Percentiles rank a stretch among this genome's conserved stretches.
Evolutionary conservation across 53 echinoderm and acorn worm species (phyloP).

Genomic region (Holothuria scabra): DNA sequence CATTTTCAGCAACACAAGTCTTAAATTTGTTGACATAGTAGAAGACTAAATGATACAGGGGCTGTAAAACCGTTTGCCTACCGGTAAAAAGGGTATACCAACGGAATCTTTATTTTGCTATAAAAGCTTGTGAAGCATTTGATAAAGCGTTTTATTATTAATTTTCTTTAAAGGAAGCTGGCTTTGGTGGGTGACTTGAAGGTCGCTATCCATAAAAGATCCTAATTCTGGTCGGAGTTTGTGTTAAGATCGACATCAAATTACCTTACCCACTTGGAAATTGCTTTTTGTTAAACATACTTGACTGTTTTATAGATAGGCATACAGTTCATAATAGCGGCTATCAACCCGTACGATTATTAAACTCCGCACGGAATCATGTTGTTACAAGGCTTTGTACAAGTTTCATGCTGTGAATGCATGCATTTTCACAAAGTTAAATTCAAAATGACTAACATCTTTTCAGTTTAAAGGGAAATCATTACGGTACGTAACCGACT

Average conservation of each 20-base stretch:
- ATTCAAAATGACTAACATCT: no score
- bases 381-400: no score
- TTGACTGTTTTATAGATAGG: slow-evolving; percentile 26
- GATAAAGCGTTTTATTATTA: slow-evolving; percentile 48
- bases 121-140: slow-evolving; percentile 15
- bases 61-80: slow-evolving; percentile 30
- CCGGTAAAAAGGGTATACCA: neutral
- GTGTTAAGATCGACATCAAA: slow-evolving; percentile 18
- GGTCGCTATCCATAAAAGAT: slow-evolving; percentile 14
- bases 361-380: no score
- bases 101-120: slow-evolving; percentile 13
- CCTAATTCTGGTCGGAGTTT: slow-evolving; percentile 27
- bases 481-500: no score
- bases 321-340: slow-evolving; percentile 25
- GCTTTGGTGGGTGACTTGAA: slow-evolving; percentile 21
- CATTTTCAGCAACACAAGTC: slow-evolving; percentile 23
- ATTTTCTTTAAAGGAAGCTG: slow-evolving; percentile 16
- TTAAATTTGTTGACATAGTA: slow-evolving; percentile 22
- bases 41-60: slow-evolving; percentile 14
- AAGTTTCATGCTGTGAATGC: no score
- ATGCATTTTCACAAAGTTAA: no score
- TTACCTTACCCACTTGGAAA: slow-evolving; percentile 19
- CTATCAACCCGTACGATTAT: neutral
- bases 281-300: slow-evolving; percentile 33
- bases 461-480: no score